These are phyloP conservation scores for Hyles lineata DNA, from an alignment of 2,888 invertebrate genomes.

Conservation along the genomic window DNA sequence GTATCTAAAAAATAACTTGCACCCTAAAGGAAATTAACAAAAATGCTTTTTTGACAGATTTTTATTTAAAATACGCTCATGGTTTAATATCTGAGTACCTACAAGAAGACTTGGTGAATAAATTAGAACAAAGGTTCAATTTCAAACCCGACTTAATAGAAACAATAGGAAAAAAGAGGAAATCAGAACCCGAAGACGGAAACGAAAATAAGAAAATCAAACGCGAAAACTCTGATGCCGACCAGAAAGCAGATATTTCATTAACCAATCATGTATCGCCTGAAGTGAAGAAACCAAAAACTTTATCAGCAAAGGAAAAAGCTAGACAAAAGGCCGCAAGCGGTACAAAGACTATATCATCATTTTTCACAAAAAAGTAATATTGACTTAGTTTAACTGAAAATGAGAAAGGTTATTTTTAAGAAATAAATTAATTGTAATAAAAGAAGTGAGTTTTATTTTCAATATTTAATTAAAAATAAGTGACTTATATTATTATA, in stretches of 20 bases:
- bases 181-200: constrained; percentile 72
- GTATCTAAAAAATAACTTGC: neutral
- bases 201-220: constrained; percentile 70
- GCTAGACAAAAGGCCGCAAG: constrained; percentile 90
- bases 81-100: constrained; percentile 93
- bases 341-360: constrained; percentile 91
- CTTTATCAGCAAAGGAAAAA: constrained; percentile 89
- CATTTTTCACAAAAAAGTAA: constrained; percentile 90
- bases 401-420: constrained; percentile 10
- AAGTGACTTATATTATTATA: too few species aligned
- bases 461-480: neutral
- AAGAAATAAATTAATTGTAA: constrained; percentile 12
- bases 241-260: constrained; percentile 54
- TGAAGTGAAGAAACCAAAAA: constrained; percentile 80
- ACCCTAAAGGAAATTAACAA: neutral
- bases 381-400: constrained; percentile 31
- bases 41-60: constrained; percentile 74
- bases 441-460: neutral
- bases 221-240: constrained; percentile 61
- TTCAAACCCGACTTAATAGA: constrained; percentile 86
- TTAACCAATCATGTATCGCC: constrained; percentile 60
- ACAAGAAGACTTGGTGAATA: constrained; percentile 87
- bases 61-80: constrained; percentile 89
- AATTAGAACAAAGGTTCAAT: constrained; percentile 87
- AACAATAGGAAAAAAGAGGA: constrained; percentile 80